A percentile compares a stretch with the other conserved stretches of the same genome.
Conservation (phyloP, 2,888 invertebrate species). For the Hybos culiciformis region DNA sequence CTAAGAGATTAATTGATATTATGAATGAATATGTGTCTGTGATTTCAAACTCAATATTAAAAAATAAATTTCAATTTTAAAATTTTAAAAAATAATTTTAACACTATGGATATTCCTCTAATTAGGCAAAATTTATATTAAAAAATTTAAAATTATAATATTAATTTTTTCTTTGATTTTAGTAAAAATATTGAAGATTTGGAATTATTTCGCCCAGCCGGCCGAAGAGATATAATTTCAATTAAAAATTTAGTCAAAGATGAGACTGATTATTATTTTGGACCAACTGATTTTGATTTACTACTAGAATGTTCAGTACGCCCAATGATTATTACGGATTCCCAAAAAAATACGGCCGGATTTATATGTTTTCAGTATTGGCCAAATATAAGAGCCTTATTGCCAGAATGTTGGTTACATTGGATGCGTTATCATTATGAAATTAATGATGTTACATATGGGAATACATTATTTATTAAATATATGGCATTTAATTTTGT, state of each 20-base stretch:
- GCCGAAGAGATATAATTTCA: not conserved
- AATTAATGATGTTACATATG: conserved; percentile 22
- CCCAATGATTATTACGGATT: not conserved
- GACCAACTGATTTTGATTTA: not conserved
- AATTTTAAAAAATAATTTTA: too few species aligned
- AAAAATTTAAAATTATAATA: too few species aligned
- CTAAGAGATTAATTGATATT: too few species aligned
- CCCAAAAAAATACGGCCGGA: conserved; percentile 16
- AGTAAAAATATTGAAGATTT: too few species aligned
- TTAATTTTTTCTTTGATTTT: too few species aligned
- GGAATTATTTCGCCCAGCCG: not conserved
- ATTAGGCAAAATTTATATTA: too few species aligned
- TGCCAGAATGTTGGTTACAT: conserved; percentile 41
- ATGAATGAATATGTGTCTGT: too few species aligned
- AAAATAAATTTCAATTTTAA: too few species aligned
- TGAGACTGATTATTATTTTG: not conserved
- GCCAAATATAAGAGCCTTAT: conserved; percentile 43
- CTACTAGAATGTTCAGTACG: not conserved
- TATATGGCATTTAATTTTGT: conserved; percentile 40
- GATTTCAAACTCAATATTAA: too few species aligned
- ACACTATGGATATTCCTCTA: too few species aligned
- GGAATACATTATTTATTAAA: conserved; percentile 46
- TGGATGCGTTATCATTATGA: conserved; percentile 44
- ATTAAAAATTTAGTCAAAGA: not conserved
- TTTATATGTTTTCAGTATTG: conserved; percentile 33